Evolutionary conservation across 2,888 invertebrate species (phyloP).

Genomic region (Tridacna crocea): DNA sequence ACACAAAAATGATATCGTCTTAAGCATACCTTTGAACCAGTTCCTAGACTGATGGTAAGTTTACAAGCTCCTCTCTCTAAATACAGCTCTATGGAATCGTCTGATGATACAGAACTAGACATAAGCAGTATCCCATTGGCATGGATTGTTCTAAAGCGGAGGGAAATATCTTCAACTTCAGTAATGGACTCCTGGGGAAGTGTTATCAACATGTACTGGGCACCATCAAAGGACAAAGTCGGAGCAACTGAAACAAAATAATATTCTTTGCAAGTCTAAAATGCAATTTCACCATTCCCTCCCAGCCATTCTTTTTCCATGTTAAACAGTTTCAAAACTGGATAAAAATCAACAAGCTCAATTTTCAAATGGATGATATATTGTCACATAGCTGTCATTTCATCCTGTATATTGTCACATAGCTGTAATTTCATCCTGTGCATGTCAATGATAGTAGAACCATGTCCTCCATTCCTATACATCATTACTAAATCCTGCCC

Average conservation of each 20-base stretch:
- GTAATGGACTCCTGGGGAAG: constrained; percentile 89
- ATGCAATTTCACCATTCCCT: no score
- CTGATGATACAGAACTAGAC: constrained; percentile 90
- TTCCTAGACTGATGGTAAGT: constrained; percentile 92
- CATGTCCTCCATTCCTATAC: no score
- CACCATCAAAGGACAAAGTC: constrained; percentile 94
- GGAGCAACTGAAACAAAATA: constrained; percentile 89
- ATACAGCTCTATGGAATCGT: constrained; percentile 93
- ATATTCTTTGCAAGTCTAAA: neutral
- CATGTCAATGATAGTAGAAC: no score
- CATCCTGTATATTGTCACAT: no score
- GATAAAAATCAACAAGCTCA: no score
- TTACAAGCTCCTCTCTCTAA: constrained; percentile 93
- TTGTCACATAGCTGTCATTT: no score
- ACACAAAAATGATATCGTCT: no score
- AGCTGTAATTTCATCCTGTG: no score
- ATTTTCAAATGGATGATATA: no score
- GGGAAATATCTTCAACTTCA: constrained; percentile 94
- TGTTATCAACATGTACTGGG: constrained; percentile 92
- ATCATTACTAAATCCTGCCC: no score
- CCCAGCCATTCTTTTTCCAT: no score
- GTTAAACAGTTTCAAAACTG: no score
- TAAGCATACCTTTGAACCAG: constrained; percentile 90
- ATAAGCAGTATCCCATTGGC: constrained; percentile 88
- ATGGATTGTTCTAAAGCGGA: constrained; percentile 93